Evolutionary conservation across 2,797 vertebrate genomes (phyloP).

Genomic region (Ibycter americanus): DNA sequence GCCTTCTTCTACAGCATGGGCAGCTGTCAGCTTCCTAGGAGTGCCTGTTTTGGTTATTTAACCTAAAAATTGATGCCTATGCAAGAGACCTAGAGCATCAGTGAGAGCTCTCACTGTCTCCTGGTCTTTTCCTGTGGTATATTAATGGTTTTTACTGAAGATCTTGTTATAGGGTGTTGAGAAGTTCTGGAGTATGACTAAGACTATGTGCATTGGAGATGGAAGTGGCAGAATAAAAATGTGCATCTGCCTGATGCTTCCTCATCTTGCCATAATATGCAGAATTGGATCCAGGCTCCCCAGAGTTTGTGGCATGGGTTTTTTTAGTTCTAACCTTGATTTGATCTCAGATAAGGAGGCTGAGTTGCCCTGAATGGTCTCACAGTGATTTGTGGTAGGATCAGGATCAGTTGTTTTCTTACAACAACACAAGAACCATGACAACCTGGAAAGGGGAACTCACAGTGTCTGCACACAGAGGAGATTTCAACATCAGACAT

Average conservation of each 20-base stretch:
- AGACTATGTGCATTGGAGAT: background rate
- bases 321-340: background rate
- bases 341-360: background rate
- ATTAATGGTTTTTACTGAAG: background rate
- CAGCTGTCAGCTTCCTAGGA: background rate
- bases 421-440: slow-evolving; percentile 11
- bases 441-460: slow-evolving; percentile 56
- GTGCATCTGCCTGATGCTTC: background rate
- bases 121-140: background rate
- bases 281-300: background rate
- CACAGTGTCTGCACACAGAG: background rate
- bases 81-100: background rate
- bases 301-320: background rate
- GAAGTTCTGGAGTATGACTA: background rate
- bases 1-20: background rate
- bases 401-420: background rate
- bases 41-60: background rate
- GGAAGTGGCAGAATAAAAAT: background rate
- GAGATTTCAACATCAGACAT: slow-evolving; percentile 44
- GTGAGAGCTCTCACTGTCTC: background rate
- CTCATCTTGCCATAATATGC: background rate
- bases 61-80: background rate
- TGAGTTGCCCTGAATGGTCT: background rate
- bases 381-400: background rate
- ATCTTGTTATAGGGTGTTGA: background rate